Base-by-base conservation (phyloP, 2,888 invertebrate species). In the Apotomis turbidana region DNA sequence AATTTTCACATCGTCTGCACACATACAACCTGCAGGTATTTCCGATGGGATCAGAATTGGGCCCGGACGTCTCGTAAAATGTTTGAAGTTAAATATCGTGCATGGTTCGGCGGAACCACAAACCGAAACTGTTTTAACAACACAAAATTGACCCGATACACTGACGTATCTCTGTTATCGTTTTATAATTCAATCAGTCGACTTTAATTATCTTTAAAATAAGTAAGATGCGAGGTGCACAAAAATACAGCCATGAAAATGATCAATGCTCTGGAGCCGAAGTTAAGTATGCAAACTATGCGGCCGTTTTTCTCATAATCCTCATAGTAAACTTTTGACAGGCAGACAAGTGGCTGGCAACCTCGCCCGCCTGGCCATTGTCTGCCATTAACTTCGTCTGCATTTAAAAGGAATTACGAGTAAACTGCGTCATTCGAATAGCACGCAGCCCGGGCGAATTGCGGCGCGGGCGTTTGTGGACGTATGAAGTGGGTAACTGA, bases 401-500 rank as follows among this genome's bases (percentile, higher is more conserved):
- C 79, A 76, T 76, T 76, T 74, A 69, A 77, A 76, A 64, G 74
- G 68, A 75, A 75, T 73, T 73, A 15, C 15, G 44, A 66, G 57
- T 36, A 68, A 76, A 75, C 76, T 79, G 75, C 79, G 79, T 81
- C 79, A 78, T 78, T 77, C 69, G 44, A 74, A 76, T 74, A 78
- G 78, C 76, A 79, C 76, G 80, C 79, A 76, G 79, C 83, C 55
- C 15, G 58, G 36, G n/a, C 51, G 81, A 85, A 89, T 87, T 85
- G 87, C 78, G 81, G 82, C 79, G 80, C 82, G 79, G 84, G 87
- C 85, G 87, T 87, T 87, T 84, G 86, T 80, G 79, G 85, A 79
- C 86, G 91, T 68, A 69, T 71, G 60, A 54, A 68, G 72, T 68
- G 72, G 68, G 72, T 88, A 91, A 92, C 89, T 80, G 77, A 88